phyloP scores from a whole-genome alignment of 2,113 vertebrate species.

The Cervus canadensis region DNA sequence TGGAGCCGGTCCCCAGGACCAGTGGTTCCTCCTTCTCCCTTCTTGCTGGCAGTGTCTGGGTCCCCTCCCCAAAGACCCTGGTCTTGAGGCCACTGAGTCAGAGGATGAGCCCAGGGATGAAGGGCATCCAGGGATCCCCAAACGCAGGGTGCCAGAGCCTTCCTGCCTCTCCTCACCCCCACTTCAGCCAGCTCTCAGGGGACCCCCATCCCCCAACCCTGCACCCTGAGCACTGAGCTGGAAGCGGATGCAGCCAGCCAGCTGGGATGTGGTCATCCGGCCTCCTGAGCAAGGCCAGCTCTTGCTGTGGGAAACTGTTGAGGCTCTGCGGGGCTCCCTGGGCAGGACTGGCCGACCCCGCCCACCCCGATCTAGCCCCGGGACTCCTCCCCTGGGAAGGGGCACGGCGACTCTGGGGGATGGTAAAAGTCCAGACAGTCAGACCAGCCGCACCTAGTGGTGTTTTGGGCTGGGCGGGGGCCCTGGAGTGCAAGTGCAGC shows the following conservation, averaged over 20 bases:
- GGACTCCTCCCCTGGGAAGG: not conserved
- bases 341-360: not conserved
- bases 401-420: not conserved
- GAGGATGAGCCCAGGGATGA: not conserved
- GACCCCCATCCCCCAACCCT: rapidly evolving
- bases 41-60: not conserved
- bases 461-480: not conserved
- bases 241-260: not conserved
- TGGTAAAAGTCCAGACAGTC: not conserved
- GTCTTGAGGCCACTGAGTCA: not conserved
- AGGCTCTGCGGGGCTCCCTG: not conserved
- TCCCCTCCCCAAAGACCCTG: not conserved
- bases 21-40: not conserved
- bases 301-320: not conserved
- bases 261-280: not conserved
- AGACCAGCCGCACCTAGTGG: not conserved
- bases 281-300: not conserved
- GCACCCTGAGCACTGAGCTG: not conserved
- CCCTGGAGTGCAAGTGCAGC: not conserved
- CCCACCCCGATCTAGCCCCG: not conserved
- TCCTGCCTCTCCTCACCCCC: not conserved
- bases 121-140: not conserved
- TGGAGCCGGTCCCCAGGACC: not conserved
- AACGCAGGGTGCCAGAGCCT: not conserved
- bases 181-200: not conserved